Conservation (phyloP, 2,797 vertebrate genomes). For the Leptatherina wallacei region DNA sequence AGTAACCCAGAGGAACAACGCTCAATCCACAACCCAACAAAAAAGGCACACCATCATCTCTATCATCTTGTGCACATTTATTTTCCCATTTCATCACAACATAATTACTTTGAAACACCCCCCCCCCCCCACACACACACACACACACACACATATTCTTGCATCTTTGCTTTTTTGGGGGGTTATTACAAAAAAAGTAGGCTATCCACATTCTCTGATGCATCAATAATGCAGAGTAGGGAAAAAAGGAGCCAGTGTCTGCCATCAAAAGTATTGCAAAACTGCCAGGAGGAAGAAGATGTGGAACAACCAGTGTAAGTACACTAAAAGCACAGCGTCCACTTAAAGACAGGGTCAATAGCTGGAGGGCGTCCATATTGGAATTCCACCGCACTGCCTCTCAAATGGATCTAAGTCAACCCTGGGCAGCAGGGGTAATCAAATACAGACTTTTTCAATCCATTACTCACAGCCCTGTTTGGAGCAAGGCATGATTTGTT, state of each 20-base stretch:
- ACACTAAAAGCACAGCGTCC: constrained; percentile 81
- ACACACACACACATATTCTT: constrained; percentile 17
- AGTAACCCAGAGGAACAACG: not conserved
- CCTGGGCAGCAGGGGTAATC: constrained; percentile 70
- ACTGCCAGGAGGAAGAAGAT: constrained; percentile 79
- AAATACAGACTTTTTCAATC: constrained; percentile 78
- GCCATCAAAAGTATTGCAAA: constrained; percentile 83
- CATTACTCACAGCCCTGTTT: constrained; percentile 74
- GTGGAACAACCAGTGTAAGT: constrained; percentile 75
- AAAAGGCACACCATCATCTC: not conserved
- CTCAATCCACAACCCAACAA: no score
- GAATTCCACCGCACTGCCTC: constrained; percentile 73
- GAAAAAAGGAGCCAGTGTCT: constrained; percentile 61
- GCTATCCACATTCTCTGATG: constrained; percentile 75
- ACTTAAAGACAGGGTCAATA: constrained; percentile 83
- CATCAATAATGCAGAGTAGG: constrained; percentile 82
- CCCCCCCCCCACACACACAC: constrained; percentile 2
- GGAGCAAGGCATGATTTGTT: constrained; percentile 73
- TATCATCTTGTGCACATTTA: not conserved
- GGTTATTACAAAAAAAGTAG: constrained; percentile 71
- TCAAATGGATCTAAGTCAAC: constrained; percentile 83
- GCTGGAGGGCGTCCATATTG: constrained; percentile 84
- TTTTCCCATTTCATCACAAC: constrained; percentile 1
- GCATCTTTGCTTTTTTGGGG: constrained; percentile 46
- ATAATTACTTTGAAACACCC: constrained; percentile 20